phyloP scores from a whole-genome alignment of 2,888 invertebrate genomes.

The Geotrupes spiniger region DNA sequence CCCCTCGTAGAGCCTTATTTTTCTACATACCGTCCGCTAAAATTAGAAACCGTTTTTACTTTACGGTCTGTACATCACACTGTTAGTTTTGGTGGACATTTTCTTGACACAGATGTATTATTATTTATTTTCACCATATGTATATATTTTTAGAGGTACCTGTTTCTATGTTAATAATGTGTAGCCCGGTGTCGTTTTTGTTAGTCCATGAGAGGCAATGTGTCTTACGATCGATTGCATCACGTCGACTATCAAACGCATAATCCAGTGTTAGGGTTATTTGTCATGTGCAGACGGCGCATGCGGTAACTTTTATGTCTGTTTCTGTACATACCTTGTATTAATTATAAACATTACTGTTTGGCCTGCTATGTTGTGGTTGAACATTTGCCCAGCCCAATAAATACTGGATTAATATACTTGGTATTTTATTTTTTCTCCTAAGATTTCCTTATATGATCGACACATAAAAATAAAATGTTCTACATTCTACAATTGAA shows the following conservation, averaged over 20 bases:
- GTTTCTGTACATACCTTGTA: constrained; percentile 47
- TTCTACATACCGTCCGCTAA: constrained; percentile 22
- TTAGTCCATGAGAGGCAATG: constrained; percentile 16
- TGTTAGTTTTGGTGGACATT: constrained; percentile 12
- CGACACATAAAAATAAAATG: no score
- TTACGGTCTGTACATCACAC: constrained; percentile 14
- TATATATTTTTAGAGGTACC: constrained; percentile 48
- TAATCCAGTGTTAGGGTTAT: constrained; percentile 47
- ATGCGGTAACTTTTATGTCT: constrained; percentile 45
- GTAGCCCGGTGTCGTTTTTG: constrained; percentile 43
- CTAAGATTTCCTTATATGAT: no score
- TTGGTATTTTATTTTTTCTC: constrained; percentile 3
- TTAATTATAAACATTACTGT: constrained; percentile 45
- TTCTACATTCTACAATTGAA: no score
- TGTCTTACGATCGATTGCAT: constrained; percentile 9
- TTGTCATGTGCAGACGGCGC: constrained; percentile 39
- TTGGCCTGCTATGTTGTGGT: constrained; percentile 51
- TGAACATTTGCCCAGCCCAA: constrained; percentile 48
- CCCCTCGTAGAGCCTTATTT: no score
- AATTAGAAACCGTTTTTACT: constrained; percentile 10
- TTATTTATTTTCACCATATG: constrained; percentile 28
- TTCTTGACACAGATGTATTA: constrained; percentile 19
- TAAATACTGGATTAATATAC: constrained; percentile 49
- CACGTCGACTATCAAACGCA: constrained; percentile 15
- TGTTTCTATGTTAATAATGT: constrained; percentile 47